Conservation (phyloP, 2,888 invertebrate genomes). For the Chorisops tibialis region DNA sequence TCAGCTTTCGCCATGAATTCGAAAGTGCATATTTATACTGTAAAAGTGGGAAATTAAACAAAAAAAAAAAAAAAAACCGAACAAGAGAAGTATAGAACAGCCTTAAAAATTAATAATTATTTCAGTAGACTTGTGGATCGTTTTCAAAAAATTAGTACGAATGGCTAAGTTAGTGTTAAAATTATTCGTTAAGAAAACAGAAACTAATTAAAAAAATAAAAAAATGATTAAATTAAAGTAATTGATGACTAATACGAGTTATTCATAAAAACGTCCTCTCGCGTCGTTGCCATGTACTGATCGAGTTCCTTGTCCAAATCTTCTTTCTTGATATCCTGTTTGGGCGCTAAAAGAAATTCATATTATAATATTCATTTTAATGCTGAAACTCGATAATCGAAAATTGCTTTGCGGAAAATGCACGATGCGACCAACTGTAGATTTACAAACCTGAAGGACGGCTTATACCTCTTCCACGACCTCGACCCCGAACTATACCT, state of each 20-base stretch:
- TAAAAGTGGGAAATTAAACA: too few relatives aligned
- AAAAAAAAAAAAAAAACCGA: too few relatives aligned
- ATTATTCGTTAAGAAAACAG: too few relatives aligned
- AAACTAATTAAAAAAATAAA: too few relatives aligned
- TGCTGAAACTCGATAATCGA: neutral
- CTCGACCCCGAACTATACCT: slow-evolving; percentile 32
- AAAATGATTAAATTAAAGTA: too few relatives aligned
- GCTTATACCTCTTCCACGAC: slow-evolving; percentile 30
- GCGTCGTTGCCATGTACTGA: slow-evolving; percentile 66
- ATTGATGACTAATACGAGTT: neutral
- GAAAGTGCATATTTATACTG: too few relatives aligned
- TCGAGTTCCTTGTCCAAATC: slow-evolving; percentile 68
- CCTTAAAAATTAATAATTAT: too few relatives aligned
- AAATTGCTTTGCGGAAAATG: neutral
- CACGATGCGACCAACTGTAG: neutral
- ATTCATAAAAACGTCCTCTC: slow-evolving; percentile 6
- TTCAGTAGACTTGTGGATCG: too few relatives aligned
- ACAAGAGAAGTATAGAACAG: too few relatives aligned
- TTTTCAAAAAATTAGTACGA: too few relatives aligned
- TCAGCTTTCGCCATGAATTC: too few relatives aligned
- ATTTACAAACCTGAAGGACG: slow-evolving; percentile 16
- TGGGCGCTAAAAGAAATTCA: slow-evolving; percentile 20
- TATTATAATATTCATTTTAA: neutral
- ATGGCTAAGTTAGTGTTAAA: too few relatives aligned
- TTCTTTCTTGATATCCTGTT: slow-evolving; percentile 54